A percentile compares a stretch with the other conserved stretches of the same genome.
These are phyloP conservation scores for Thymelicus acteon DNA, from an alignment of 2,888 invertebrate genomes.

Conservation along the genomic window DNA sequence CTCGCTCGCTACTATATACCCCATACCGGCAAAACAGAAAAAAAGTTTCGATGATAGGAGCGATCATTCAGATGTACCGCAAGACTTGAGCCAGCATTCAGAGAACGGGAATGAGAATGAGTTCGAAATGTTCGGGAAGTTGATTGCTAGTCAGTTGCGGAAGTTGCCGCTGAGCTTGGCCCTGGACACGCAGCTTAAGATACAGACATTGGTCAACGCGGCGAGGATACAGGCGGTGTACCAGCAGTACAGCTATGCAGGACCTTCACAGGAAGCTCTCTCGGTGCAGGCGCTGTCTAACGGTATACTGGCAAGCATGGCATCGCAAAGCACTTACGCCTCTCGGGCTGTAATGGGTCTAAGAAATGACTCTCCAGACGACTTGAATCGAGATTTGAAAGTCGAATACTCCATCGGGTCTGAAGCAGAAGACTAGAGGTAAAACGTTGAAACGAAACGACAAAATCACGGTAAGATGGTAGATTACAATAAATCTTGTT, in stretches of 20 bases:
- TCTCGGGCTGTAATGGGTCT: constrained; percentile 61
- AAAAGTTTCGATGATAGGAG: constrained; percentile 65
- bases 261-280: constrained; percentile 76
- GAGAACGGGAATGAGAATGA: constrained; percentile 78
- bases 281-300: constrained; percentile 79
- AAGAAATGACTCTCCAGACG: constrained; percentile 72
- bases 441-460: constrained; percentile 14
- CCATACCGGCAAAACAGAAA: constrained; percentile 75
- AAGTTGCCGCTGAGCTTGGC: constrained; percentile 76
- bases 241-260: constrained; percentile 79
- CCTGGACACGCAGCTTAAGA: constrained; percentile 77
- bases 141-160: constrained; percentile 77
- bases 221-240: constrained; percentile 79
- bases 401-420: constrained; percentile 72
- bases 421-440: constrained; percentile 68
- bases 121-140: constrained; percentile 80
- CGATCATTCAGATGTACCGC: constrained; percentile 70
- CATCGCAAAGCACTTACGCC: constrained; percentile 65
- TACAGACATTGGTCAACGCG: constrained; percentile 77
- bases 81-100: constrained; percentile 78
- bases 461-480: not conserved
- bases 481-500: constrained; percentile 1
- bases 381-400: constrained; percentile 70
- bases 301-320: constrained; percentile 76
- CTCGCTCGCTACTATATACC: constrained; percentile 76